Base-by-base conservation (phyloP, 2,113 vertebrate species). In the Alexandromys fortis region DNA sequence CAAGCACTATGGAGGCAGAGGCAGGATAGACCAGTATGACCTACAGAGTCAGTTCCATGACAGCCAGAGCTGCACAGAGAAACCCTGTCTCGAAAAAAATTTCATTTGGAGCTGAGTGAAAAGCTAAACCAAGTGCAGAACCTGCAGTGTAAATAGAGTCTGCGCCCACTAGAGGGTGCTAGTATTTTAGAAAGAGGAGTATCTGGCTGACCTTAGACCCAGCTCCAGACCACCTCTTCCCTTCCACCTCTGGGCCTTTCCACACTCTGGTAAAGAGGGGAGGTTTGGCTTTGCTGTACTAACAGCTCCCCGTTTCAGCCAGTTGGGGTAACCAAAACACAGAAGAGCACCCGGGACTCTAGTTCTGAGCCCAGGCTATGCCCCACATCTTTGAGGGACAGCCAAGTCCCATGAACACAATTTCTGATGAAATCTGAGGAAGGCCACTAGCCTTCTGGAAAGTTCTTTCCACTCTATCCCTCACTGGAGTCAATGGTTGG, bases 121-220 rank as follows among this genome's bases (percentile, higher is more conserved):
- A 63, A 77, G 83, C 1, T 0, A 5, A 83, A 38, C 5, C 47
- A 0, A 8, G 26, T 49, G 7, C 58, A 83, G 52, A 86, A 68
- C 0, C 12, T 16, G 30, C 26, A 0, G 9, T 61, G 90, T 52
- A 78, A 63, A 12, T 75, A 63, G 38, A 93, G 52, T 10, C 24
- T 16, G 19, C 4, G 12, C 28, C 96, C 97, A 96, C 93, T 19
- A 98, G 96, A 79, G 92, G 96, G 96, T 22, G 96, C 95, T 94
- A 90, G 58, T 14, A 93, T 94, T 90, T 96, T 49, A 95, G 83
- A 76, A 96, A 93, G 95, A 78, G 33, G 70, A 10, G 1, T 17
- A 24, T 42, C 68, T 35, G 45, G 30, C 21, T 7, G 21, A 26
- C 35, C 17, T 52, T 21, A 5, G 45, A 14, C 1, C 30, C 33